These are phyloP conservation scores for Caenorhabditis remanei DNA, from an alignment of 1,140 invertebrate genomes.

Conservation along the genomic window DNA sequence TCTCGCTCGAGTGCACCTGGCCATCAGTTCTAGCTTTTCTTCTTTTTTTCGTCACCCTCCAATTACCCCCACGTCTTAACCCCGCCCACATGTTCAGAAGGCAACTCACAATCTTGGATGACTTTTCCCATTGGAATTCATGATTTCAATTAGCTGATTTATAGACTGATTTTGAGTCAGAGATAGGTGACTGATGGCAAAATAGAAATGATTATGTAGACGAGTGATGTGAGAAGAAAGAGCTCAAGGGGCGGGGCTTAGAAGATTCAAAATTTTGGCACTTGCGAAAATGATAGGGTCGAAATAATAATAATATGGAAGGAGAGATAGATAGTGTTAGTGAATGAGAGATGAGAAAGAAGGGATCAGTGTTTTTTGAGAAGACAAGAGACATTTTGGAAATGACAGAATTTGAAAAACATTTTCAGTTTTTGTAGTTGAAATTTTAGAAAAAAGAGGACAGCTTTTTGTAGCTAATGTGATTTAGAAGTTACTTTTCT, in stretches of 20 bases:
- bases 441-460: neutral
- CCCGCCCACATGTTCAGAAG: neutral
- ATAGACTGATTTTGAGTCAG: neutral
- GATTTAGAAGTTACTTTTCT: neutral
- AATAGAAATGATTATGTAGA: neutral
- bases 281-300: conserved; percentile 4
- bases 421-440: neutral
- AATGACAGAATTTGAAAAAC: neutral
- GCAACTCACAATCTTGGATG: conserved; percentile 39
- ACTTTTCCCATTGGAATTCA: conserved; percentile 18
- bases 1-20: conserved; percentile 2
- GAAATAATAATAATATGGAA: neutral
- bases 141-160: neutral
- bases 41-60: neutral
- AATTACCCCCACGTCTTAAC: neutral
- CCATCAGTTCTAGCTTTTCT: conserved; percentile 17
- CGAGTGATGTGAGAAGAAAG: neutral
- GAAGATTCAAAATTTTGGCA: neutral
- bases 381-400: neutral
- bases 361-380: neutral
- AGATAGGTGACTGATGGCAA: neutral
- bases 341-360: neutral
- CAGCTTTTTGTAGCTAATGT: neutral
- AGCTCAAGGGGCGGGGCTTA: neutral
- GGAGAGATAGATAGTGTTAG: neutral